Base-by-base conservation (phyloP, 2,888 invertebrate species). In the Zygogramma bicolorata region DNA sequence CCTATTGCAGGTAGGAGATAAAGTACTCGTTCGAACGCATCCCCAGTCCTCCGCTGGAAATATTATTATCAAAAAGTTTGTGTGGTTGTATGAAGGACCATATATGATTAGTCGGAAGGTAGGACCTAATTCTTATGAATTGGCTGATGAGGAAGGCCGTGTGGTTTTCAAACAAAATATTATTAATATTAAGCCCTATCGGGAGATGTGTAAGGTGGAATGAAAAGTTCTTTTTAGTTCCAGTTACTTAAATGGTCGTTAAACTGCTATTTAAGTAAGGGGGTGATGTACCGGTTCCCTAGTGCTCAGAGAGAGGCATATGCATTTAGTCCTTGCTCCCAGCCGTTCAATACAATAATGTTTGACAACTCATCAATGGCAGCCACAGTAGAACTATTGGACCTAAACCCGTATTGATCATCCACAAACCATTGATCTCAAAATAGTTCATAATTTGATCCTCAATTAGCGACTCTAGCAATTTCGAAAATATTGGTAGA, bases 11-110 rank as follows among this genome's bases (percentile, higher is more conserved):
- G 42, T 18, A 18, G 62, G 62, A 18, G 62, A 42, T 40, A 38
- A 22, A 13, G 62, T 62, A 2, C 38, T 62, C 7, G 62, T 42
- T 6, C 38, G 62, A 4, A 25, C 34, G 40, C 62, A 62, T 38
- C 20, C 62, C 22, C 62, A 40, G 40, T 62, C 62, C n/a, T 62
- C 62, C 8, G 62, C 62, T 22, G 62, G 25, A n/a, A 42, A 40
- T 25, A 13, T 22, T 15, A 18, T 42, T 2, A 62, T 62, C 8
- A 38, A 42, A 34, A 62, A 62, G n/a, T 62, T 62, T 1, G 34
- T 62, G 10, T 22, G 18, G 25, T 22, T 62, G 5, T 62, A 40
- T 62, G 62, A 62, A 6, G 62, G 62, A 5, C 62, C 62, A 8
- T 62, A 20, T 62, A 20, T n/a, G 18, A 42, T 62, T 10, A n/a